Base-by-base conservation (phyloP, 2,888 invertebrate genomes). In the Hemithea aestivaria region DNA sequence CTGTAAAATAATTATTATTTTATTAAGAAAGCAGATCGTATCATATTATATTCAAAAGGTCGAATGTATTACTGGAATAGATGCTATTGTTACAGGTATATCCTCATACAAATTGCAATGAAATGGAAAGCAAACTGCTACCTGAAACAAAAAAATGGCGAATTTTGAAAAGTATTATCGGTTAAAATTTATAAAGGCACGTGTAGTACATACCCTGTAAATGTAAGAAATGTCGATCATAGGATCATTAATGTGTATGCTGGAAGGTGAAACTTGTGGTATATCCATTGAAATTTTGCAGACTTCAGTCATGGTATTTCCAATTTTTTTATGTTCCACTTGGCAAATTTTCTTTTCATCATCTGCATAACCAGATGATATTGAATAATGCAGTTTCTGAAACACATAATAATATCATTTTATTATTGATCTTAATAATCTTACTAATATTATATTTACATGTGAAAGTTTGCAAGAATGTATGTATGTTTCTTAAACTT, bases 181-280 rank as follows among this genome's bases (percentile, higher is more conserved):
- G n/a, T 28, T 7, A 12, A 10, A 10, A 6, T 28, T 23, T 10
- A 16, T n/a, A 23, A 16, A 33, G 24, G 8, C 7, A 32, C n/a
- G 24, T 2, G n/a, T 12, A 9, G 2, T 16, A 31, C 68, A 58
- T 57, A 83, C 85, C 57, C 69, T 63, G 25, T 82, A 61, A 20
- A 66, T 47, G 42, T 85, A 85, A 0, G 76, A 70, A 39, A 84
- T 67, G 7, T 71, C 64, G 34, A 85, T 63, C 69, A 79, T 75
- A 6, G 73, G 65, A 27, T 76, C 62, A 22, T 34, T 43, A 10
- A 65, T 36, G 51, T 77, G 57, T 22, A 76, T 50, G 46, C 73
- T 81, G 10, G 82, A 71, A n/a, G 84, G 79, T 12, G 58, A 42
- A 8, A 70, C 33, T 43, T 70, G 58, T 3, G 85, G 85, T 45